Base-by-base conservation (phyloP, 1,140 invertebrate species). In the Temnothorax longispinosus region DNA sequence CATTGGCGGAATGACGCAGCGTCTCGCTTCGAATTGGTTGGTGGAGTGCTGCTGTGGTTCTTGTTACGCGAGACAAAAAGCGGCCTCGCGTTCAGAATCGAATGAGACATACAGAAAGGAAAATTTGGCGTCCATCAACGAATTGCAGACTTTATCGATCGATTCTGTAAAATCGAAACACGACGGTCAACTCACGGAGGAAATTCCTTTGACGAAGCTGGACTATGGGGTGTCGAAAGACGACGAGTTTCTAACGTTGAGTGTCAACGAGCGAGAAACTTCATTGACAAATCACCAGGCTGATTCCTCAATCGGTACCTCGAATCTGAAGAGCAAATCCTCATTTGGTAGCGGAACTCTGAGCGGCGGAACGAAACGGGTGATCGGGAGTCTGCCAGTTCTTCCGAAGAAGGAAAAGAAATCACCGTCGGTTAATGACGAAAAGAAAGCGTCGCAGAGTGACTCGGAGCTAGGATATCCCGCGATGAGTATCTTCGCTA, bases 31-130 rank as follows among this genome's bases (percentile, higher is more conserved):
- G 5, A 85, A 41, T 47, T 90, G 85, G 74, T 56, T 93, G 4
- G 50, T 90, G 15, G 82, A 89, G 44, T 93, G 87, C 32, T 91
- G 91, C 7, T 90, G 87, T 52, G 54, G 75, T 38, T 65, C 81
- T 32, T 92, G 91, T 58, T 89, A 50, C 38, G 18, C 41, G 4
- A 6, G 18, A 38, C 41, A 69, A 13, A 71, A 44, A 41, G 8
- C 5, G 56, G 21, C 1, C 11, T 50, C 71, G 54, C 50, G 52
- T 21, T 74, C 72, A 67, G 1, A 64, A 75, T 52, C 27, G n/a
- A 75, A 50, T 18, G 35, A 54, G 13, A 47, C 7, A 13, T 0
- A 13, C 21, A 8, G 7, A 4, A 54, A 62, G 21, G 35, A 64
- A 10, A 41, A 65, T 2, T 18, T 11, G 2, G 41, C 41, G n/a